These are phyloP conservation scores for Benthosema pterotum DNA, from an alignment of 2,797 vertebrate species.

Conservation along the genomic window DNA sequence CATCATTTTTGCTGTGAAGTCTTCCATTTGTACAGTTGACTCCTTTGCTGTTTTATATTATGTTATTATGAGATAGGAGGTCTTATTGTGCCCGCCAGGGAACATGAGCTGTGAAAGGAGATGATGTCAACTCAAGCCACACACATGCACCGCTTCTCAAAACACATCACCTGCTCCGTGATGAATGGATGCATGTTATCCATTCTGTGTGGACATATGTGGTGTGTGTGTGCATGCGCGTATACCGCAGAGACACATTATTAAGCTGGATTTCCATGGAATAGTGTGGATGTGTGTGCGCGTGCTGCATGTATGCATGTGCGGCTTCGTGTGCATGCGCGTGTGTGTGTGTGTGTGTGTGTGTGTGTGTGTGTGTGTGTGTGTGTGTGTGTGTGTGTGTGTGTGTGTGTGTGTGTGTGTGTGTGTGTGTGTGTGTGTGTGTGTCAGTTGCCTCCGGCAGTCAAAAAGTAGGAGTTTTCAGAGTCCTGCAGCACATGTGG, in stretches of 20 bases:
- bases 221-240: too few relatives aligned
- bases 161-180: conserved; percentile 33
- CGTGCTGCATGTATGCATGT: background rate
- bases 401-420: background rate
- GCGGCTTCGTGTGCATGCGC: background rate
- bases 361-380: background rate
- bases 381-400: background rate
- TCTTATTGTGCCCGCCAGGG: background rate
- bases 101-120: conserved; percentile 1
- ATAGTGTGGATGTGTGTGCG: background rate
- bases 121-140: background rate
- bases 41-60: background rate
- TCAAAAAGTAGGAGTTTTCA: conserved; percentile 32
- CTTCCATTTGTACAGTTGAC: background rate
- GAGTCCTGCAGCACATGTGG: conserved; percentile 29
- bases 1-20: background rate
- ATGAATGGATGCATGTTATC: conserved; percentile 34
- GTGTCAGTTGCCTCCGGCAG: conserved; percentile 16
- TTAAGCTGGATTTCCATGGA: too few relatives aligned
- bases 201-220: conserved; percentile 8
- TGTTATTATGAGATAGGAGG: background rate
- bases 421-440: background rate
- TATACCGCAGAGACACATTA: too few relatives aligned
- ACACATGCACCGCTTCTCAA: conserved; percentile 14
- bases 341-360: too few relatives aligned